phyloP scores from a whole-genome alignment of 2,888 invertebrate genomes.

The Amblyjoppa fuscipennis region DNA sequence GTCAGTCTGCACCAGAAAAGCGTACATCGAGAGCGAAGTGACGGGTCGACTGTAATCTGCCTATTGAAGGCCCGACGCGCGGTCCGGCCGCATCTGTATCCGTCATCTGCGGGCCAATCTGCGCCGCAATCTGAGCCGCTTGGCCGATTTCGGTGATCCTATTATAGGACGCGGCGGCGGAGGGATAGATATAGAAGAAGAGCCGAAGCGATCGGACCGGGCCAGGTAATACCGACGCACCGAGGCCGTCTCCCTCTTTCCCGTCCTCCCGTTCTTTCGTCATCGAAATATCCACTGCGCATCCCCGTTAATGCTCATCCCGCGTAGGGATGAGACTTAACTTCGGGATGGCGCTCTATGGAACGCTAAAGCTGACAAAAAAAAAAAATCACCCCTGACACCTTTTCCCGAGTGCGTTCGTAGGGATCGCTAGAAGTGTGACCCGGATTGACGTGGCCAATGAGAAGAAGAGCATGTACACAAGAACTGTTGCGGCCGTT shows the following conservation, averaged over 20 bases:
- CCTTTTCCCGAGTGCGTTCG: conserved; percentile 22
- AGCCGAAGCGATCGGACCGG: conserved; percentile 28
- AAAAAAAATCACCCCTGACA: conserved; percentile 49
- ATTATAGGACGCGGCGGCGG: conserved; percentile 78
- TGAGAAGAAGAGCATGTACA: conserved; percentile 29
- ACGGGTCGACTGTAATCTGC: conserved; percentile 78
- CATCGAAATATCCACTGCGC: neutral
- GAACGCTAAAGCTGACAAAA: neutral
- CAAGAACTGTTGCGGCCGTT: conserved; percentile 17
- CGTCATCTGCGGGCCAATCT: conserved; percentile 80
- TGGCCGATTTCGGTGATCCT: conserved; percentile 82
- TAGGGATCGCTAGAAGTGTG: conserved; percentile 26
- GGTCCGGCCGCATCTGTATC: conserved; percentile 78
- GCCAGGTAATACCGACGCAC: conserved; percentile 34
- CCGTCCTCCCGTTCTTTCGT: conserved; percentile 25
- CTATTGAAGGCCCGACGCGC: conserved; percentile 75
- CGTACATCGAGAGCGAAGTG: conserved; percentile 53
- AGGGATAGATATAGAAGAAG: conserved; percentile 41
- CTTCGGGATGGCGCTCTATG: conserved; percentile 39
- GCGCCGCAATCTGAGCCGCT: conserved; percentile 80
- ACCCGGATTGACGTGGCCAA: conserved; percentile 34
- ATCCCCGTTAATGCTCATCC: conserved; percentile 35
- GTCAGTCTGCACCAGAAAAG: conserved; percentile 38
- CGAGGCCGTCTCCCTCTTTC: conserved; percentile 5
- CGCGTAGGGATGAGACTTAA: conserved; percentile 53